A percentile compares a stretch with the other conserved stretches of the same genome.
These are phyloP conservation scores for Coregonus clupeaformis DNA, from an alignment of 2,113 vertebrate genomes.

Conservation along the genomic window DNA sequence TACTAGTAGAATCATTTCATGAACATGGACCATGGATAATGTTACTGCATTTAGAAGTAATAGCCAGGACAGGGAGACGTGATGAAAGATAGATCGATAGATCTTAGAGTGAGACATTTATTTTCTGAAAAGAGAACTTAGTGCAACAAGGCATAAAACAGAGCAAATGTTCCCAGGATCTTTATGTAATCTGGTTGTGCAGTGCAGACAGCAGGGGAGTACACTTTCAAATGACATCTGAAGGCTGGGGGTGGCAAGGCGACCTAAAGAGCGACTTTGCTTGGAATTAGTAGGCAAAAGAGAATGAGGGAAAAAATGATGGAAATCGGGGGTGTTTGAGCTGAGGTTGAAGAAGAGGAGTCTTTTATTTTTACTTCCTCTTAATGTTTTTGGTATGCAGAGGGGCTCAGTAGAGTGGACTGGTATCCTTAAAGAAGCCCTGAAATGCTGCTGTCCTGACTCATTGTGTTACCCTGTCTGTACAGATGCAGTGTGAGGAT, in stretches of 20 bases:
- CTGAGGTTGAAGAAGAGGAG: background rate
- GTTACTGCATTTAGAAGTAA: background rate
- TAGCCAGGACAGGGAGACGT: background rate
- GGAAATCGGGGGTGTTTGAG: background rate
- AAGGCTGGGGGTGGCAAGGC: background rate
- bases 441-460: background rate
- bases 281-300: background rate
- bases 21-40: background rate
- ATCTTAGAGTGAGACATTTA: background rate
- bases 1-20: background rate
- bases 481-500: background rate
- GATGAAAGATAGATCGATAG: background rate
- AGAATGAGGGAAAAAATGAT: background rate
- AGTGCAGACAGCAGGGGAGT: background rate
- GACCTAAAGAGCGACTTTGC: background rate
- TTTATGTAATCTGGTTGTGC: background rate
- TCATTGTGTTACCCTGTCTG: background rate
- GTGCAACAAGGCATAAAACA: background rate
- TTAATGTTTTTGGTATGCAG: background rate
- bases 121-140: background rate
- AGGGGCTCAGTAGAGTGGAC: background rate
- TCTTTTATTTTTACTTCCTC: background rate
- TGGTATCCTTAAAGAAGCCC: background rate
- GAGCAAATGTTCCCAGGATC: background rate
- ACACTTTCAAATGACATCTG: background rate